phyloP scores from a whole-genome alignment of 1,140 invertebrate species.

The Coelopa frigida region DNA sequence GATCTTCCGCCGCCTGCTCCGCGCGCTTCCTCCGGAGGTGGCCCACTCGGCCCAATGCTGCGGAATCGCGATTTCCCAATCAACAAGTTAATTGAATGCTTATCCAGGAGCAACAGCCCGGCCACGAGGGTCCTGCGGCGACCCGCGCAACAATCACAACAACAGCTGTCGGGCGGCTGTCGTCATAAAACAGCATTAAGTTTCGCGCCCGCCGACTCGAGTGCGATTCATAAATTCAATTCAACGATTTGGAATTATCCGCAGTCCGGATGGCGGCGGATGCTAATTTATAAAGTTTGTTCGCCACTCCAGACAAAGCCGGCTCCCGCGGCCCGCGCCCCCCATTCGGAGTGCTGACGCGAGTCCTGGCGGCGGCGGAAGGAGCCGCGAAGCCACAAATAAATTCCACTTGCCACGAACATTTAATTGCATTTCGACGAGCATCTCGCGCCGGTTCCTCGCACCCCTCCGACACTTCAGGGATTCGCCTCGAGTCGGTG shows the following conservation, averaged over 20 bases:
- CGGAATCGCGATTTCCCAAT: constrained; percentile 5
- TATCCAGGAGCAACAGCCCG: background rate
- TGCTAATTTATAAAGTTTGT: constrained; percentile 9
- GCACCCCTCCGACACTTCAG: no score
- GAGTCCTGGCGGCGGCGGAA: background rate
- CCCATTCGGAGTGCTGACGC: background rate
- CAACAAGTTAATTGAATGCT: background rate
- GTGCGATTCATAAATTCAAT: constrained; percentile 10
- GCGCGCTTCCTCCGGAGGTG: no score
- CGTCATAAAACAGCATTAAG: constrained; percentile 7
- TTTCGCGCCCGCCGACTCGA: background rate
- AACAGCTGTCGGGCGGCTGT: background rate
- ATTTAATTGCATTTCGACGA: constrained; percentile 10
- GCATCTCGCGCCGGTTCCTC: constrained; percentile 3
- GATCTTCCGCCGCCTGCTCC: no score
- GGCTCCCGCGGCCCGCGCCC: background rate
- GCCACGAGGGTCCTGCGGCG: background rate
- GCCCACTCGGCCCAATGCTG: background rate
- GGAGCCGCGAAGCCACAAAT: constrained; percentile 7
- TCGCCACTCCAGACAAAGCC: background rate
- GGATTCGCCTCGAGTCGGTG: no score
- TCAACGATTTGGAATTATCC: background rate
- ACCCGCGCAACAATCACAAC: background rate
- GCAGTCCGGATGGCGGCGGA: background rate
- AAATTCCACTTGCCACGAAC: constrained; percentile 12